phyloP scores from a whole-genome alignment of 2,888 invertebrate genomes.

The Andrena dorsata region DNA sequence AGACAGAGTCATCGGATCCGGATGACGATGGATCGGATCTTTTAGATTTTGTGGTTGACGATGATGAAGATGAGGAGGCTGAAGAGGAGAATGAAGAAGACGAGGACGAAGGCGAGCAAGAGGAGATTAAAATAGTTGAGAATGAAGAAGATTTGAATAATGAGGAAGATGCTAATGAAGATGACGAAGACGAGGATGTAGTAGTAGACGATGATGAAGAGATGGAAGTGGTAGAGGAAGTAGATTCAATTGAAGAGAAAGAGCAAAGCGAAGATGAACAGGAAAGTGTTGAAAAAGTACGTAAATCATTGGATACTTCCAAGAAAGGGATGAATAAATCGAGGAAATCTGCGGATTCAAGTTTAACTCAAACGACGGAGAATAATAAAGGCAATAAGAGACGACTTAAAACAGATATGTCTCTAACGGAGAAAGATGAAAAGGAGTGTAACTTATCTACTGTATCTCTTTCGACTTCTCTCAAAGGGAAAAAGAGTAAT shows the following conservation, averaged over 20 bases:
- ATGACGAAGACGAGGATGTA: constrained; percentile 15
- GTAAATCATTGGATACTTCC: constrained; percentile 10
- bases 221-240: constrained; percentile 2
- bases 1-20: constrained; percentile 76
- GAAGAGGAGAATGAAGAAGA: constrained; percentile 54
- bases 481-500: neutral
- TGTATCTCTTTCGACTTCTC: neutral
- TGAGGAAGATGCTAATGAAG: constrained; percentile 5
- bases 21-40: constrained; percentile 79
- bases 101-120: constrained; percentile 36
- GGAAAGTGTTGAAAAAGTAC: neutral
- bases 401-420: neutral
- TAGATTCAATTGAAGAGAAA: neutral
- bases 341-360: neutral
- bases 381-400: constrained; percentile 11
- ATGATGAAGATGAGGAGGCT: constrained; percentile 68
- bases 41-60: constrained; percentile 76
- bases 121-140: constrained; percentile 27
- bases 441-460: constrained; percentile 6
- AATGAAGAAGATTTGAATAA: constrained; percentile 31
- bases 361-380: neutral
- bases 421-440: neutral
- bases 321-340: constrained; percentile 10
- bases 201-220: constrained; percentile 9
- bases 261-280: neutral